Evolutionary conservation across 2,888 invertebrate species (phyloP), one percentile per base, ranked within the genome.

Genomic region (Dasysyrphus tricinctus): DNA sequence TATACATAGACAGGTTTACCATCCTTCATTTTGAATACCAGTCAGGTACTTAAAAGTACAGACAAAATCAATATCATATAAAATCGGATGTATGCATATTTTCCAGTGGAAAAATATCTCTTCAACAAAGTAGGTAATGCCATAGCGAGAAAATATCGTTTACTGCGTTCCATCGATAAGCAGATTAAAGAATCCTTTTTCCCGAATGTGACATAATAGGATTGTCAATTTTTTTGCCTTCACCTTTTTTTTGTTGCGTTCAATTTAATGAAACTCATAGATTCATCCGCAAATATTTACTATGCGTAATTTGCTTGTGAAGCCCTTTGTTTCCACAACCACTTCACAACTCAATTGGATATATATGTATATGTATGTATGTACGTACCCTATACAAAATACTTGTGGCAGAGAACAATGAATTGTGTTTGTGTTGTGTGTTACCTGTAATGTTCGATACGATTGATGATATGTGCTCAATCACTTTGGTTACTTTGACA

Each of bases 401-500:
- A 57, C 37, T 29, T 29, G 11, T 34, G 49, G 24, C 24, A 19
- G 14, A 49, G 49, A 37, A 67, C 67, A 49, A 67, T 49, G n/a
- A 49, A 67, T 32, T 47, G 65, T 65, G 14, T 24, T 24, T 61
- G 39, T 19, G 1, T 54, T 12, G 2, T 39, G 7, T 63, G 44
- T 16, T 16, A 47, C 49, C 34, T 65, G 19, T 44, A 39, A 59
- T 16, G 16, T 65, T 65, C 11, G 65, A 67, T 67, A n/a, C 44
- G 44, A 63, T 44, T 63, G 63, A 63, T 63, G 49, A 49, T 74
- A 29, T 63, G 29, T 63, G 51, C 61, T 63, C 63, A 74, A 63
- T 74, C 63, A 74, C 42, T 67, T 54, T 63, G 42, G 24, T 74
- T 61, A 74, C 51, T 29, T 42, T 74, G 61, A 74, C 74, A 74